These are phyloP conservation scores for Nerophis ophidion DNA, from an alignment of 2,113 vertebrate species.

Conservation along the genomic window DNA sequence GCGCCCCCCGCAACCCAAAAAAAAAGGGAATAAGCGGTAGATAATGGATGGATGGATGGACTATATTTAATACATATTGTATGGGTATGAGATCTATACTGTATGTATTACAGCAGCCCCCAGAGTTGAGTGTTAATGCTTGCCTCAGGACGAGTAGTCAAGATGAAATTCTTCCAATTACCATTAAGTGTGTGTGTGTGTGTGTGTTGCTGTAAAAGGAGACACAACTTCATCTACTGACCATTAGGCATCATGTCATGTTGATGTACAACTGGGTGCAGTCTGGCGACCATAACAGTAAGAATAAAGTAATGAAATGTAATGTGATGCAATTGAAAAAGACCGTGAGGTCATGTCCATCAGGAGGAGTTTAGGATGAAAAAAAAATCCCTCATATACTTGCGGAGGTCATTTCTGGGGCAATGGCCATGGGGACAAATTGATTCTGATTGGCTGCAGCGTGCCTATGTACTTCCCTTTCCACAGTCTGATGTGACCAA, in stretches of 20 bases:
- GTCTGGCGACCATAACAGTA: conserved; percentile 12
- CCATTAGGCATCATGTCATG: conserved; percentile 17
- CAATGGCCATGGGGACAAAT: conserved; percentile 7
- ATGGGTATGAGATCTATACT: conserved; percentile 1
- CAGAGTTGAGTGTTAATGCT: conserved; percentile 22
- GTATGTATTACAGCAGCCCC: conserved; percentile 7
- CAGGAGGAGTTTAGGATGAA: conserved; percentile 20
- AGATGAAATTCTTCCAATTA: conserved; percentile 16
- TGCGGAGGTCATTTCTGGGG: conserved; percentile 32
- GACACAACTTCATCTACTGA: conserved; percentile 10
- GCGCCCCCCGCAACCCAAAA: no score
- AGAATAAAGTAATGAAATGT: conserved; percentile 3
- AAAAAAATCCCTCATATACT: conserved; percentile 6
- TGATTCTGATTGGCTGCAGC: conserved; percentile 20
- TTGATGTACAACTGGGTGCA: conserved; percentile 21
- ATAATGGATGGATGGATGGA: no score
- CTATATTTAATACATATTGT: no score
- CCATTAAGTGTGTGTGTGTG: conserved; percentile 4
- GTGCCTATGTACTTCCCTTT: neutral
- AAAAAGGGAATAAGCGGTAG: no score
- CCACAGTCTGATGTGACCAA: neutral
- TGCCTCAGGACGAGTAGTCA: conserved; percentile 14
- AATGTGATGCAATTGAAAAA: conserved; percentile 39
- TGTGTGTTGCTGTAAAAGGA: neutral
- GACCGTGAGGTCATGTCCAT: conserved; percentile 32